Percentiles rank a stretch among this genome's conserved stretches.
Conservation (phyloP, 2,113 vertebrate species). For the Tupaia chinensis region DNA sequence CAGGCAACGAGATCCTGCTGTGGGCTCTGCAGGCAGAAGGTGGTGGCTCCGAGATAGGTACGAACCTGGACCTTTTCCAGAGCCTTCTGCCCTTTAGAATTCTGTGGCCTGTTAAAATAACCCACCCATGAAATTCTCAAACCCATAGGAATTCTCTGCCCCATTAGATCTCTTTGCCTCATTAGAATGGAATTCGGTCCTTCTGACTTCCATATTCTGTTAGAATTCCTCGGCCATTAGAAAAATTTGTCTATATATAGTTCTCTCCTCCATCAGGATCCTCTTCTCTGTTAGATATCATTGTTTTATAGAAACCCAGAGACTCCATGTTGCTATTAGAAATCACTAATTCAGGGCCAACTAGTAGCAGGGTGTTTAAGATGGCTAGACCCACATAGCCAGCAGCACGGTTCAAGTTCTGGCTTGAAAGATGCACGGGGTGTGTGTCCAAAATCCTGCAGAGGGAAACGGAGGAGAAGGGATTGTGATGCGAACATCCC, state of each 20-base stretch:
- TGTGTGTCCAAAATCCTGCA: no score
- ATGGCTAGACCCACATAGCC: no score
- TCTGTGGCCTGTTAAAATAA: background rate
- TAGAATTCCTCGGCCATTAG: background rate
- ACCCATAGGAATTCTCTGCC: background rate
- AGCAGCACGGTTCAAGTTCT: no score
- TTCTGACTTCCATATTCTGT: background rate
- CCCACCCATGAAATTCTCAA: background rate
- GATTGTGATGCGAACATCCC: no score
- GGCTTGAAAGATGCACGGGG: no score
- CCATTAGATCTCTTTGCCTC: background rate
- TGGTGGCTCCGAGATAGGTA: slow-evolving; percentile 94
- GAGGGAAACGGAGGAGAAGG: no score
- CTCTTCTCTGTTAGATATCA: background rate
- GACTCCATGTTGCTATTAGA: background rate
- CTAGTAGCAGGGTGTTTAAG: no score
- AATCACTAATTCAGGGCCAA: background rate
- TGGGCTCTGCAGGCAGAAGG: slow-evolving; percentile 94
- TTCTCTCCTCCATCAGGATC: background rate
- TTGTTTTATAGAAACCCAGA: background rate
- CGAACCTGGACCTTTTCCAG: background rate
- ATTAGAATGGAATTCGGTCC: background rate
- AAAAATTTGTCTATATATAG: background rate
- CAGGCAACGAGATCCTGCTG: slow-evolving; percentile 93
- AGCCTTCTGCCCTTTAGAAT: background rate